A percentile compares a stretch with the other conserved stretches of the same genome.
Evolutionary conservation across 2,888 invertebrate species (phyloP).

Genomic region (Volucella inanis): DNA sequence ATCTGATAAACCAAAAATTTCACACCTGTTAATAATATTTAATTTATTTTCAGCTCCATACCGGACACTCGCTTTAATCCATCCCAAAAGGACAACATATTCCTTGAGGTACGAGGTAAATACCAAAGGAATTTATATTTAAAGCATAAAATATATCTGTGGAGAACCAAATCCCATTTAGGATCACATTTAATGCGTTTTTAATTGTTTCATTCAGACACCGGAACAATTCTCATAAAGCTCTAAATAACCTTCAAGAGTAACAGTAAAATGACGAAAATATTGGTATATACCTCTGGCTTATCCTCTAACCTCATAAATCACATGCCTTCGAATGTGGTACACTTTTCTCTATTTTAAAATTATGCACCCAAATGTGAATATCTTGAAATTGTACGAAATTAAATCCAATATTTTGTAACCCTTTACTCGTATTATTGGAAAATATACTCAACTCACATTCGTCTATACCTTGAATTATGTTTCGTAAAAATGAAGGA

Average conservation of each 20-base stretch:
- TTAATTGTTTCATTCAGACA: conserved; percentile 65
- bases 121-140: conserved; percentile 27
- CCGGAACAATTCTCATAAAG: conserved; percentile 30
- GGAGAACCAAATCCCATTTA: conserved; percentile 31
- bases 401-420: conserved; percentile 24
- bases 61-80: conserved; percentile 56
- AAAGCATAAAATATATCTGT: conserved; percentile 17
- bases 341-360: conserved; percentile 18
- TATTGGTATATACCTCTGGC: conserved; percentile 2
- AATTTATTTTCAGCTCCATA: conserved; percentile 63
- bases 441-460: conserved; percentile 6
- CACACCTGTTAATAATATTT: conserved; percentile 68
- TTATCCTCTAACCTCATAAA: conserved; percentile 30
- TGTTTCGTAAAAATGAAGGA: not conserved
- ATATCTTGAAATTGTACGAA: conserved; percentile 7
- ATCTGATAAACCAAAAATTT: conserved; percentile 59
- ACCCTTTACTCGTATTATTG: conserved; percentile 15
- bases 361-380: conserved; percentile 23
- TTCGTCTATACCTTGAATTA: not conserved
- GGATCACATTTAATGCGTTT: conserved; percentile 63
- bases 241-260: conserved; percentile 59
- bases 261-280: conserved; percentile 52
- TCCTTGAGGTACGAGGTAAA: conserved; percentile 59
- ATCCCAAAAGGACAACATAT: conserved; percentile 60
- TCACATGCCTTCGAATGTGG: conserved; percentile 33